Percentiles rank a stretch among this genome's conserved stretches.
phyloP scores from a whole-genome alignment of 2,113 vertebrate species.

The Scophthalmus maximus region DNA sequence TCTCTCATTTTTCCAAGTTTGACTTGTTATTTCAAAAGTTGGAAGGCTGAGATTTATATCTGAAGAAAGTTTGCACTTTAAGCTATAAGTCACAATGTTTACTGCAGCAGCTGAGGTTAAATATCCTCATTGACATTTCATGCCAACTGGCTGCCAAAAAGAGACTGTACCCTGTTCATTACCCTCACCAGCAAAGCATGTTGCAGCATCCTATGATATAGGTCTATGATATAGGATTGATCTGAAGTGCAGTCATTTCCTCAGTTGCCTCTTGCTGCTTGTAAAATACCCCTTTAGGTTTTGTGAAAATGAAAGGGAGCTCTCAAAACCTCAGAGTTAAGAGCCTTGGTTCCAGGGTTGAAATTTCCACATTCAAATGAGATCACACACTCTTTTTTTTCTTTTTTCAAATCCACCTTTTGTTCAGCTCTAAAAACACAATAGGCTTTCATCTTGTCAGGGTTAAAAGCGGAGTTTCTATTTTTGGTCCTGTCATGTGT shows the following conservation, averaged over 20 bases:
- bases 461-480: conserved; percentile 27
- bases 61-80: conserved; percentile 17
- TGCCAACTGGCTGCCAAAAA: conserved; percentile 59
- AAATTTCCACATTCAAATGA: conserved; percentile 28
- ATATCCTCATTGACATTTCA: conserved; percentile 56
- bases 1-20: conserved; percentile 23
- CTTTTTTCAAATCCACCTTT: conserved; percentile 18
- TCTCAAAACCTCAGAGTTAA: conserved; percentile 8
- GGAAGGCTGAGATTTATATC: background rate
- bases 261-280: conserved; percentile 65
- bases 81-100: conserved; percentile 50
- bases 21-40: background rate
- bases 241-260: conserved; percentile 71
- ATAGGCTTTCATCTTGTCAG: conserved; percentile 20
- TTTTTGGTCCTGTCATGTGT: conserved; percentile 40
- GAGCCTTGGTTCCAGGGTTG: background rate
- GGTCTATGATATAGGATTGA: conserved; percentile 70
- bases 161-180: conserved; percentile 62
- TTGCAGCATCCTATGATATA: conserved; percentile 59
- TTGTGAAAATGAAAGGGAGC: conserved; percentile 32
- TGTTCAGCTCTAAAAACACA: conserved; percentile 22
- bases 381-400: background rate
- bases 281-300: conserved; percentile 52
- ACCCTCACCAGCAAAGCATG: conserved; percentile 74
- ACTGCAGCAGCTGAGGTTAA: conserved; percentile 67